Base-by-base conservation (phyloP, 2,888 invertebrate genomes). In the Phaonia tiefii region DNA sequence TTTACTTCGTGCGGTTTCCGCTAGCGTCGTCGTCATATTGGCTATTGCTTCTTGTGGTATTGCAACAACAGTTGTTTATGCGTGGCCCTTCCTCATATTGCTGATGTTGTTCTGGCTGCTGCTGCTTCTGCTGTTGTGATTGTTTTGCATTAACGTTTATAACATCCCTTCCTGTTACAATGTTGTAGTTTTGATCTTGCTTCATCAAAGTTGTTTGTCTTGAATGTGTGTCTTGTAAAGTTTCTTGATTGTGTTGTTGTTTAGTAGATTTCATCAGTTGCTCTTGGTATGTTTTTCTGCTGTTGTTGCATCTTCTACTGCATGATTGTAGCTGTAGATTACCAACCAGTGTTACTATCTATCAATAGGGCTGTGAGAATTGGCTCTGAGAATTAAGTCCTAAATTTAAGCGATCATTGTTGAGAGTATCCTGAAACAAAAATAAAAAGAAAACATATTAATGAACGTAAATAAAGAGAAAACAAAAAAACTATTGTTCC, bases 281-380 rank as follows among this genome's bases (percentile, higher is more conserved):
- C 83, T 85, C 85, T 83, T 83, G 83, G 78, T 83, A 83, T 81
- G 84, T 84, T 74, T 84, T 84, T 84, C 82, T 82, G 81, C 84
- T 85, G 84, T 84, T 83, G 83, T 83, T 84, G 81, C 79, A n/a
- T n/a, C n/a, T 83, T 82, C 85, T 83, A 83, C 81, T 66, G 80
- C 78, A 63, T 79, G 73, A 22, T 69, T 84, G 83, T 84, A 82
- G 83, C 86, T 83, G 85, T 83, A 80, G 78, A 73, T 78, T 78
- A 81, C 67, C 81, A 81, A 81, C 81, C 75, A 49, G 10, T 69
- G 63, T 69, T 56, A 63, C 60, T 63, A 69, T 87, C 80, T 86
- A 88, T 90, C 90, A 90, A 88, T 91, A 90, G 80, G 90, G 90
- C 85, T 90, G 90, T 82, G 90, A 90, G 83, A 91, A 90, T 86